Conservation (phyloP, 92 coral and sea anemone genomes). For the Epizoanthus scotinus region DNA sequence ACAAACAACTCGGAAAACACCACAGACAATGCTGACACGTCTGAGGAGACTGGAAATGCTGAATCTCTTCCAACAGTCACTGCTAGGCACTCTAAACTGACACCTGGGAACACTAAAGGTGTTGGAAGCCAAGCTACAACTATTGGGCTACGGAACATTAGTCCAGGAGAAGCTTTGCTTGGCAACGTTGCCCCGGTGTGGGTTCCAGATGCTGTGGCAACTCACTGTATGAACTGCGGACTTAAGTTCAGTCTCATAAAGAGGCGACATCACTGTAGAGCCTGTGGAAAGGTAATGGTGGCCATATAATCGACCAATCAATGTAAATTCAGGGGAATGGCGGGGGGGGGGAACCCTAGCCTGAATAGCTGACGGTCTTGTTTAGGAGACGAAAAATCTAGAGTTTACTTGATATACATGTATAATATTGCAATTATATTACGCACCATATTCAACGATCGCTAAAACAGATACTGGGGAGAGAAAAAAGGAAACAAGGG, state of each 20-base stretch:
- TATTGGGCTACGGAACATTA: slow-evolving; percentile 56
- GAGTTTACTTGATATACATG: no score
- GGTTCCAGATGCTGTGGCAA: slow-evolving; percentile 93
- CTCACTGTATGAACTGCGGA: slow-evolving; percentile 92
- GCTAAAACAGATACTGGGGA: no score
- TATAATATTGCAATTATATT: no score
- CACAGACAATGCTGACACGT: neutral
- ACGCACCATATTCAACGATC: no score
- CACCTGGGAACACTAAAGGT: neutral
- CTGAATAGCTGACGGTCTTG: no score
- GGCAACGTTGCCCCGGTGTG: slow-evolving; percentile 92
- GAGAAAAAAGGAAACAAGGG: no score
- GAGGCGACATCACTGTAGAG: slow-evolving; percentile 95
- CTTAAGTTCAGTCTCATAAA: slow-evolving; percentile 79
- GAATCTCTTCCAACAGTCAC: neutral
- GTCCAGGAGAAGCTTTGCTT: slow-evolving; percentile 85
- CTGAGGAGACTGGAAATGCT: neutral
- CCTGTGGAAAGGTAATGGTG: slow-evolving; percentile 90
- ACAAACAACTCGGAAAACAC: neutral
- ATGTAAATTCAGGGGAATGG: no score
- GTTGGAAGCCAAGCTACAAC: slow-evolving; percentile 1
- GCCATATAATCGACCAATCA: no score
- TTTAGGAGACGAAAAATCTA: no score
- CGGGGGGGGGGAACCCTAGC: no score
- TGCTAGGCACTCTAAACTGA: neutral